Evolutionary conservation across 2,113 vertebrate species (phyloP).

Genomic region (Saimiri boliviensis): DNA sequence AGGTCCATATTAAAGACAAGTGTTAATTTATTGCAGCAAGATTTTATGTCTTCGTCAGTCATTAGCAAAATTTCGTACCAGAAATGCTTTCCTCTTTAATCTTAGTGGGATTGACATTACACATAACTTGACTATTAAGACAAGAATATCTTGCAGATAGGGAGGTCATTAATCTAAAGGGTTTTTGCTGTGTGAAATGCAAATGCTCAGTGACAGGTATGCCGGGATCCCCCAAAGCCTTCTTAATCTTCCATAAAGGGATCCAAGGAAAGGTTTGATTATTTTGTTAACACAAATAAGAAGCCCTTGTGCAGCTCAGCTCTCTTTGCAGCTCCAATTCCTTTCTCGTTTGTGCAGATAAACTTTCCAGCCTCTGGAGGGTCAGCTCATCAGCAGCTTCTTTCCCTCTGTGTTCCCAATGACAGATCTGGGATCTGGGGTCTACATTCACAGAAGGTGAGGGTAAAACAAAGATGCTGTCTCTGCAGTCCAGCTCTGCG

Average conservation of each 20-base stretch:
- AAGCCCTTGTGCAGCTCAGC: neutral
- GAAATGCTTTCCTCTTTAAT: slow-evolving; percentile 71
- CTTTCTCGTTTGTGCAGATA: slow-evolving; percentile 63
- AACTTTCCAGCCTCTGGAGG: slow-evolving; percentile 68
- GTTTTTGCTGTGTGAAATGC: slow-evolving; percentile 51
- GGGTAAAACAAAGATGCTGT: neutral
- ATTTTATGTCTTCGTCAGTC: slow-evolving; percentile 70
- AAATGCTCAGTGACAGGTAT: slow-evolving; percentile 75
- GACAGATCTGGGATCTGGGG: slow-evolving; percentile 35
- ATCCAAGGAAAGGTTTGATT: slow-evolving; percentile 70
- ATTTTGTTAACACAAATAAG: slow-evolving; percentile 76
- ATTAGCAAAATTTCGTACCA: slow-evolving; percentile 64
- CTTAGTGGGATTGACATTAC: slow-evolving; percentile 76
- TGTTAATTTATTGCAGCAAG: slow-evolving; percentile 63
- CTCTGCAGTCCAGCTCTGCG: neutral
- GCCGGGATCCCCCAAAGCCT: slow-evolving; percentile 71
- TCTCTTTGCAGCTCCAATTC: slow-evolving; percentile 15
- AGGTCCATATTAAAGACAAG: slow-evolving; percentile 67
- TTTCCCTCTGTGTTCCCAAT: slow-evolving; percentile 43
- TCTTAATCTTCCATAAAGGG: slow-evolving; percentile 76
- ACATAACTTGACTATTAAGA: slow-evolving; percentile 68
- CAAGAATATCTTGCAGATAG: slow-evolving; percentile 62
- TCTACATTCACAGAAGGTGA: neutral
- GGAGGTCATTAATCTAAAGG: slow-evolving; percentile 71
- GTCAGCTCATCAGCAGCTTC: slow-evolving; percentile 41